Percentiles rank a stretch among this genome's conserved stretches.
phyloP scores from a whole-genome alignment of 2,888 invertebrate species.

The Hypselothyrea guttata region DNA sequence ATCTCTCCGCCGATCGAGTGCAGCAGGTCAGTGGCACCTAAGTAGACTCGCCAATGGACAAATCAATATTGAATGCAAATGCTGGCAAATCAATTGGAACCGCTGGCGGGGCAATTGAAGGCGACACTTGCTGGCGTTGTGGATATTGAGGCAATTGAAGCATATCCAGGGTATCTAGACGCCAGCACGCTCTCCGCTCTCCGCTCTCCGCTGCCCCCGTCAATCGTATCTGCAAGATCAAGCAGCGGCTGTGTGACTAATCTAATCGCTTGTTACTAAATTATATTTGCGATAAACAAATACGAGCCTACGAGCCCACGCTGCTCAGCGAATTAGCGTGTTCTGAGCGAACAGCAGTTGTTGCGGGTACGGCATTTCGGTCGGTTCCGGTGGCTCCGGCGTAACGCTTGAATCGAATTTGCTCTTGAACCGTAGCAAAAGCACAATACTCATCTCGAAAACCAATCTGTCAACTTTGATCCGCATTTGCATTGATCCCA shows the following conservation, averaged over 20 bases:
- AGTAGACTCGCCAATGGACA: too few relatives aligned
- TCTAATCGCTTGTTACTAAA: constrained; percentile 44
- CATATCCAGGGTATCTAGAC: constrained; percentile 46
- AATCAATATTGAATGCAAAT: constrained; percentile 23
- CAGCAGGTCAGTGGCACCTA: too few relatives aligned
- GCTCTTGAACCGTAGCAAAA: constrained; percentile 22
- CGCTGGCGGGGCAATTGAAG: not conserved
- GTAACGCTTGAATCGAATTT: constrained; percentile 39
- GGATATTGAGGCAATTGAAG: constrained; percentile 54
- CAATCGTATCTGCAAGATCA: constrained; percentile 9
- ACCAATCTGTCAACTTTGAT: constrained; percentile 29
- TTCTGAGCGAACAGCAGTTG: constrained; percentile 31
- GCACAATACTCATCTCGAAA: not conserved
- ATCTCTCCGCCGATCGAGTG: not conserved
- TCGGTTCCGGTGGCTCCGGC: constrained; percentile 7
- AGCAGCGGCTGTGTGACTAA: constrained; percentile 38
- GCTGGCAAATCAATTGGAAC: constrained; percentile 66
- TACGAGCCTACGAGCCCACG: not conserved
- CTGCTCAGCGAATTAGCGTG: constrained; percentile 37
- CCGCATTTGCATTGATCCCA: constrained; percentile 29
- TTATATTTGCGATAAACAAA: constrained; percentile 26
- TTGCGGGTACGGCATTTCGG: not conserved
- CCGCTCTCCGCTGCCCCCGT: too few relatives aligned
- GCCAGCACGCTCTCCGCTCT: constrained; percentile 11
- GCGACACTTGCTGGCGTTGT: constrained; percentile 19